Evolutionary conservation across 2,797 vertebrate species (phyloP), one percentile per base, ranked within the genome.

Genomic region (Ceryle rudis): DNA sequence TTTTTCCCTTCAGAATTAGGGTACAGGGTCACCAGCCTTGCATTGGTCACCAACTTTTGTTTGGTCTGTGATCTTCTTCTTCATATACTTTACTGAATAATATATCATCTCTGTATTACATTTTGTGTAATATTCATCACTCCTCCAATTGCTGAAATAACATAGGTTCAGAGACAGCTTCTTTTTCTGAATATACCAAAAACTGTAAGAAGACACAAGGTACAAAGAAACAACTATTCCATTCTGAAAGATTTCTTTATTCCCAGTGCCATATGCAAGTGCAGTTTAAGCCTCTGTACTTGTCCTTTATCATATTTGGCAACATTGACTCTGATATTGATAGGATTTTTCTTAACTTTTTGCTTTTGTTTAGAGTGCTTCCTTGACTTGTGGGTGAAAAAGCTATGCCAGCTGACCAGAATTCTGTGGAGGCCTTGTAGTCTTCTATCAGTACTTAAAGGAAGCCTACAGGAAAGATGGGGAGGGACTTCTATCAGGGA

Each of bases 91-190:
- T 55, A 73, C 35, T 60, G 61, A n/a, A 78, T 60, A 73, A 12
- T 4, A 26, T 29, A 20, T 0, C 1, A 31, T 23, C 25, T 60
- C 16, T 28, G 3, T 54, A n/a, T 60, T n/a, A 41, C 7, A 60
- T 81, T 74, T 78, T 78, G 3, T 31, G 16, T 42, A 73, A 46
- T 81, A 81, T n/a, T 61, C 46, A 55, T 3, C 5, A 28, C 17
- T 89, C 11, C 7, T 55, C 10, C 26, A 52, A 14, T 28, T 92
- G 33, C 46, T 75, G 41, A 57, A 69, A 44, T 57, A 77, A 57
- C 47, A 9, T 44, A 49, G 3, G 4, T 64, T 73, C 31, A 64
- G 42, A 78, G 31, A 39, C 7, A 89, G 13, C 21, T 77, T 0
- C 29, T 75, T 35, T 17, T 52, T 60, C 57, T 39, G 15, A 41